Evolutionary conservation across 2,113 vertebrate species (phyloP).

Genomic region (Ophiodon elongatus): DNA sequence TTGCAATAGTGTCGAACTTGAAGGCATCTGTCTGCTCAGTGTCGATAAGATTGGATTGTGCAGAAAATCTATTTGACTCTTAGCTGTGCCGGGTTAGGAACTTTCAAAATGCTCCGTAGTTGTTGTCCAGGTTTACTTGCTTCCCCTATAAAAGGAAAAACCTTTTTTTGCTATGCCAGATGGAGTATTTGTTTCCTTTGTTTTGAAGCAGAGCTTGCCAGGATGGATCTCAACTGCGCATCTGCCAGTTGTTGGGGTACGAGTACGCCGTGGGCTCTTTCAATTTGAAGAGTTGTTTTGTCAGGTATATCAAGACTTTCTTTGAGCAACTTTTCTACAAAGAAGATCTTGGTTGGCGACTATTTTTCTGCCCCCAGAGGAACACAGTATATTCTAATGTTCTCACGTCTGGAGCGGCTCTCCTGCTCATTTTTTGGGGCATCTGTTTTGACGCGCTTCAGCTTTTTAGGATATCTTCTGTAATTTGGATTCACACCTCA

Average conservation of each 20-base stretch:
- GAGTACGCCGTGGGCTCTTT: not conserved
- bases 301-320: not conserved
- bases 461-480: not conserved
- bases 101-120: no score
- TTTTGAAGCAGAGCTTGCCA: not conserved
- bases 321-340: no score
- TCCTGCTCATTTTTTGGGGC: not conserved
- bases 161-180: not conserved
- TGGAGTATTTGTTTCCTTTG: not conserved
- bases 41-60: no score
- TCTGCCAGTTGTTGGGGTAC: not conserved
- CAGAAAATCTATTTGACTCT: no score
- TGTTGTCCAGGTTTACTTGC: no score
- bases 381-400: constrained; percentile 2
- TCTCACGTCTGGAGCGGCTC: not conserved
- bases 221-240: not conserved
- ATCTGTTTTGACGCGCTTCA: not conserved
- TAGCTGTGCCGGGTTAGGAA: no score
- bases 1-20: no score
- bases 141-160: not conserved
- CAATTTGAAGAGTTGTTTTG: not conserved
- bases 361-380: not conserved
- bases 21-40: no score
- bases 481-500: no score
- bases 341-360: not conserved